Conservation (phyloP, 92 coral and sea anemone genomes). For the Bergia sp. region DNA sequence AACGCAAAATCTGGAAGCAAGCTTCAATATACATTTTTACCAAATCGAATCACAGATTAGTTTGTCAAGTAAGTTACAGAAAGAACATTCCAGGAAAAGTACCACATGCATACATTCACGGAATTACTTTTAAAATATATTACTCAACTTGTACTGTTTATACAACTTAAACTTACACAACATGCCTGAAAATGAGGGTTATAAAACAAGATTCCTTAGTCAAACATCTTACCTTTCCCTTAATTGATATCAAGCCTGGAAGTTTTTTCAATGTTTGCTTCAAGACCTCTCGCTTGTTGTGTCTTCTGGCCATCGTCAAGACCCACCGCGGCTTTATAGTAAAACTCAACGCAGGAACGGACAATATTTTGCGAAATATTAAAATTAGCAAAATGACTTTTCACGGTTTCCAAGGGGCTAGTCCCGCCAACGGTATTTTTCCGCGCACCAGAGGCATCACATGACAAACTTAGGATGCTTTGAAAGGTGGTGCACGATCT, state of each 20-base stretch:
- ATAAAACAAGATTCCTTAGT: not conserved
- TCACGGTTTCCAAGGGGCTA: not conserved
- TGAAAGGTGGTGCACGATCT: not conserved
- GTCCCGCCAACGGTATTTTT: not conserved
- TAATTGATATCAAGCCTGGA: too few relatives aligned
- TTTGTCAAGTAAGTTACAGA: too few relatives aligned
- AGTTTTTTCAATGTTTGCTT: not conserved
- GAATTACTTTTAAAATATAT: too few relatives aligned
- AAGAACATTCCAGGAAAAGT: too few relatives aligned
- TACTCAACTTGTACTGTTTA: too few relatives aligned
- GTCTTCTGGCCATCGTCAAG: not conserved
- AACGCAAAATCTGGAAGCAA: not conserved
- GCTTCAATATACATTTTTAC: not conserved
- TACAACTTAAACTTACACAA: not conserved
- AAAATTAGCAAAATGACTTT: not conserved
- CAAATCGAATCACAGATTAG: not conserved
- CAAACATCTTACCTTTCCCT: not conserved
- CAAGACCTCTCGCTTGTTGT: not conserved
- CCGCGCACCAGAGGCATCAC: not conserved
- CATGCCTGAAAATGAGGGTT: too few relatives aligned
- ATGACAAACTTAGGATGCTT: not conserved
- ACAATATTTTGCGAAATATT: not conserved
- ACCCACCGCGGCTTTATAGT: not conserved
- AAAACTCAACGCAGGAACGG: not conserved
- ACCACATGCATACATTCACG: too few relatives aligned